Evolutionary conservation across 2,113 vertebrate species (phyloP).

Genomic region (Entosphenus tridentatus): DNA sequence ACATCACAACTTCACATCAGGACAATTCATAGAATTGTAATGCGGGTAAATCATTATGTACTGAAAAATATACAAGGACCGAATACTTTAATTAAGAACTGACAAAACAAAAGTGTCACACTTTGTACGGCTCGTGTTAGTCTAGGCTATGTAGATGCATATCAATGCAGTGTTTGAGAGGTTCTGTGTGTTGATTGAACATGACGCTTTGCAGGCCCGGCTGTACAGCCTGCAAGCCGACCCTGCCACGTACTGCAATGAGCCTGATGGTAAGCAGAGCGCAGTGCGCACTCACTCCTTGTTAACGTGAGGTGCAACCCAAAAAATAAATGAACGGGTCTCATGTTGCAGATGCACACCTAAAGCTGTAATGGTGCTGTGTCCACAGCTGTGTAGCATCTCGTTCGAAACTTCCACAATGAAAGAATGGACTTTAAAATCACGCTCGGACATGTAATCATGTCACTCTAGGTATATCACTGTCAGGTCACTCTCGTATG

Average conservation of each 20-base stretch:
- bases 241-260: conserved; percentile 93
- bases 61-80: not conserved
- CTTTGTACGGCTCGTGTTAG: not conserved
- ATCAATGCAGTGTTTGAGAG: not conserved
- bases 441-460: too few species aligned
- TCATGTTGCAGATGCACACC: too few species aligned
- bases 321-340: too few species aligned
- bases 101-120: not conserved
- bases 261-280: conserved; percentile 51
- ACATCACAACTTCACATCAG: too few species aligned
- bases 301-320: too few species aligned
- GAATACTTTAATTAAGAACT: not conserved
- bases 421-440: too few species aligned
- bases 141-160: not conserved
- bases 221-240: conserved; percentile 90
- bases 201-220: conserved; percentile 38
- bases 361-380: too few species aligned
- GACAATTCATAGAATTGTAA: not conserved
- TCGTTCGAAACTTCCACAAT: too few species aligned
- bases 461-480: too few species aligned
- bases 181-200: not conserved
- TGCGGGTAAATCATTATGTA: not conserved
- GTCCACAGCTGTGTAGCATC: too few species aligned
- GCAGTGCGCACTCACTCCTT: too few species aligned
- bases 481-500: too few species aligned